Evolutionary conservation across 2,888 invertebrate species (phyloP), one percentile per base, ranked within the genome.

Genomic region (Torymus auratus): DNA sequence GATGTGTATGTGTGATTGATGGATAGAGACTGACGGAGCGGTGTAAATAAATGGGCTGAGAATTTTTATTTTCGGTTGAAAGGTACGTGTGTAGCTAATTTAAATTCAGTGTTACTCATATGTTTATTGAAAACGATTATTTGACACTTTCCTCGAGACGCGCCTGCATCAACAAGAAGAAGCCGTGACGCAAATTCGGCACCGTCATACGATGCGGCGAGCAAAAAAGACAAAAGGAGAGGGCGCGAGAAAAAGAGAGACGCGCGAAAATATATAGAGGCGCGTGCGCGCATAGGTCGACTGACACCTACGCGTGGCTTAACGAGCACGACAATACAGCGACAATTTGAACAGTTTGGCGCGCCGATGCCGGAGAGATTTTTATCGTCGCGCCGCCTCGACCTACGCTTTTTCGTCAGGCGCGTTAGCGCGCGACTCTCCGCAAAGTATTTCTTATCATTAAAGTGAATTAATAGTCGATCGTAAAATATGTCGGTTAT

Each of bases 291-390:
- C 41, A 41, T 41, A 80, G 75, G 75, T 82, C 79, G 75, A 28
- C 82, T 76, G 71, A 80, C 83, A 83, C 86, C 86, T 80, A 86
- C 86, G 83, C 83, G 64, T 5, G 60, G 75, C 79, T 83, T 83
- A 83, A 86, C 86, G 85, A 86, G 85, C 69, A n/a, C 78, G 78
- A 67, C 62, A 61, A 72, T 61, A 55, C 23, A 14, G 55, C 52
- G 52, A 73, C 61, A 61, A 61, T 77, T 62, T 15, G 28, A 23
- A 17, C 69, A 23, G 20, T 50, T 41, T 62, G 17, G 56, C 20
- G 50, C 20, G 56, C 58, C n/a, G 64, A 13, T 58, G 11, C 58
- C 2, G 41, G 13, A 5, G 17, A 61, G 15, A 41, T 41, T 41
- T 41, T 41, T 41, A 41, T 41, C 41, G 41, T 41, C 41, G 41